A percentile compares a stretch with the other conserved stretches of the same genome.
These are phyloP conservation scores for Campylomormyrus numenius DNA, from an alignment of 2,113 vertebrate species.

Conservation along the genomic window DNA sequence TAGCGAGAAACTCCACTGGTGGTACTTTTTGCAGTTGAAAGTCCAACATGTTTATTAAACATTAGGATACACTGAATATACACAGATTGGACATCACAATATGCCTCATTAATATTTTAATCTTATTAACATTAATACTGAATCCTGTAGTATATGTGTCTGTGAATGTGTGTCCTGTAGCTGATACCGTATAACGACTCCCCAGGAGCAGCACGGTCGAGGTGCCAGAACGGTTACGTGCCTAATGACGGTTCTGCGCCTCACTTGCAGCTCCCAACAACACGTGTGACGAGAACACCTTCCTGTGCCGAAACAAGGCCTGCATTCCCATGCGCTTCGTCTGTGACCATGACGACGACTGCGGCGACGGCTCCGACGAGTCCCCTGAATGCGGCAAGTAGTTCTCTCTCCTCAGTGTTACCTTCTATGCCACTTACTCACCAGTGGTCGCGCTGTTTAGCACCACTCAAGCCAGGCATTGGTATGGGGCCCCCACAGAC, in stretches of 20 bases:
- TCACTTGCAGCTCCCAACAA: conserved; percentile 81
- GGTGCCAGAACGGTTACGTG: background rate
- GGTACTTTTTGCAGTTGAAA: background rate
- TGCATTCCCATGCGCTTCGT: conserved; percentile 89
- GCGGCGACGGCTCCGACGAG: conserved; percentile 92
- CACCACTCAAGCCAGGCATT: background rate
- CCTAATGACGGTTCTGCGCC: conserved; percentile 1
- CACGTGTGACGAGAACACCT: conserved; percentile 88
- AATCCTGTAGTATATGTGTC: background rate
- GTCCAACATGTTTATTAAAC: background rate
- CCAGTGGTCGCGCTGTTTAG: background rate
- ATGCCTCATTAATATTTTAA: background rate
- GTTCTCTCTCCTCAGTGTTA: background rate
- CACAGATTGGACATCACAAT: background rate
- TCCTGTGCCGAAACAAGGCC: conserved; percentile 82
- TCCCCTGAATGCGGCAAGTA: conserved; percentile 83
- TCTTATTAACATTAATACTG: background rate
- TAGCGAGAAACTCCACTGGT: background rate
- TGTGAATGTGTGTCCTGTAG: background rate
- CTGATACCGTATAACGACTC: background rate
- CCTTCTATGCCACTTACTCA: background rate
- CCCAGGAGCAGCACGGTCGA: background rate
- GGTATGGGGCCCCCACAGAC: background rate
- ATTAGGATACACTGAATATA: background rate
- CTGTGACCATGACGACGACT: conserved; percentile 93